Evolutionary conservation across 2,888 invertebrate species (phyloP).

Genomic region (Arrhopalites spinosus): DNA sequence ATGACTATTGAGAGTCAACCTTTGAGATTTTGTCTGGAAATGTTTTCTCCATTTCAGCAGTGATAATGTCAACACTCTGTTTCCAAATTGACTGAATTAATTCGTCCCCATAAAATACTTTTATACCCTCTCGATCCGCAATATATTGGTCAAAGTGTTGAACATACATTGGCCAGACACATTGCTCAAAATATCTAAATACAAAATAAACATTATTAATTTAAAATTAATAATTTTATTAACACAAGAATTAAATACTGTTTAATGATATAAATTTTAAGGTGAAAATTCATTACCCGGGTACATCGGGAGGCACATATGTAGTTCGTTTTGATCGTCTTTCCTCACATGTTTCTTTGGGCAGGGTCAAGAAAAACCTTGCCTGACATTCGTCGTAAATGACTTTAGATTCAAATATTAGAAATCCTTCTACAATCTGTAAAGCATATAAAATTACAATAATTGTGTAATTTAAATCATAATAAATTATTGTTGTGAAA

Average conservation of each 20-base stretch:
- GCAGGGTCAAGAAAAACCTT: conserved; percentile 49
- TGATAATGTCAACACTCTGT: conserved; percentile 37
- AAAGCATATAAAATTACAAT: too few relatives aligned
- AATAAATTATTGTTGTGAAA: too few relatives aligned
- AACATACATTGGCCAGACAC: conserved; percentile 51
- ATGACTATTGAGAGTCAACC: too few relatives aligned
- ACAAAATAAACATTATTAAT: too few relatives aligned
- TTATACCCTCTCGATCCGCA: conserved; percentile 32
- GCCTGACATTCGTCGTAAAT: conserved; percentile 48
- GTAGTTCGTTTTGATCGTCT: conserved; percentile 39
- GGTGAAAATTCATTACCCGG: conserved; percentile 17
- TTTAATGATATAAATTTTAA: too few relatives aligned
- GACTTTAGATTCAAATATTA: conserved; percentile 44
- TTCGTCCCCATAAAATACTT: conserved; percentile 43
- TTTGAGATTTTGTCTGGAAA: neutral
- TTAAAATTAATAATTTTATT: too few relatives aligned
- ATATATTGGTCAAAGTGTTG: conserved; percentile 44
- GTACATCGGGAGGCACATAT: conserved; percentile 51
- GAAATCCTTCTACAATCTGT: conserved; percentile 54
- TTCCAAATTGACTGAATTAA: conserved; percentile 43
- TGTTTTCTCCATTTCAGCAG: conserved; percentile 44
- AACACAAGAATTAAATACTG: too few relatives aligned
- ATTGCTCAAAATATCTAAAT: conserved; percentile 50
- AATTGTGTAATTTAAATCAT: too few relatives aligned
- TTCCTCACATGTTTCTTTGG: conserved; percentile 43